Percentiles rank a stretch among this genome's conserved stretches.
Evolutionary conservation across 2,113 vertebrate genomes (phyloP).

Genomic region (Festucalex cinctus): DNA sequence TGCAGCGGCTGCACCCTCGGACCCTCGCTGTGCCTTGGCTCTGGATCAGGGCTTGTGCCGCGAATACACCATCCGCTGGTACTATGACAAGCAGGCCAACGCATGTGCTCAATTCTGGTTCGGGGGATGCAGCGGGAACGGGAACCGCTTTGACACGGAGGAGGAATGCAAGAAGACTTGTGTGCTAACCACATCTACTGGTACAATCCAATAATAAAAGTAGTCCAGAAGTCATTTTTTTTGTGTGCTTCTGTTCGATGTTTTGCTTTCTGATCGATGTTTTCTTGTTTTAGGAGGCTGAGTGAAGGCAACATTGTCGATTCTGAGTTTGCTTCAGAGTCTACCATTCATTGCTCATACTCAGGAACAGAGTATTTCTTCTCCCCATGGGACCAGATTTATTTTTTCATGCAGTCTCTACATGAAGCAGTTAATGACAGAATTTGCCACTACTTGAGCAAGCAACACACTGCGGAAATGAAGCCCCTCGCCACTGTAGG

Average conservation of each 20-base stretch:
- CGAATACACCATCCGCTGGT: constrained; percentile 80
- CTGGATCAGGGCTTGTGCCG: constrained; percentile 80
- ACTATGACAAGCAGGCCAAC: constrained; percentile 81
- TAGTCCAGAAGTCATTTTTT: not conserved
- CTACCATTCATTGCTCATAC: constrained; percentile 11
- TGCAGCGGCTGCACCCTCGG: constrained; percentile 63
- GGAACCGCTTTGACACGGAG: constrained; percentile 81
- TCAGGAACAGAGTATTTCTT: constrained; percentile 48
- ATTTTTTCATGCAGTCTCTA: not conserved
- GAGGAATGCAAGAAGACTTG: constrained; percentile 78
- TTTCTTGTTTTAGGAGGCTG: constrained; percentile 43
- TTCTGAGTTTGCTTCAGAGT: not conserved
- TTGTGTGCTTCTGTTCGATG: constrained; percentile 9
- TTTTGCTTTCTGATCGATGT: constrained; percentile 6
- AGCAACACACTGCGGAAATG: not conserved
- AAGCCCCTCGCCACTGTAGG: not conserved
- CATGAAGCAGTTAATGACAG: constrained; percentile 8
- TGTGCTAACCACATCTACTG: constrained; percentile 52
- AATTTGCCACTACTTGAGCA: not conserved
- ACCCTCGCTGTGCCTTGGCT: constrained; percentile 62
- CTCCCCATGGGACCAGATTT: not conserved
- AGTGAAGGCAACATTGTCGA: constrained; percentile 21
- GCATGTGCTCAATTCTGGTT: constrained; percentile 86
- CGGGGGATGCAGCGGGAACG: constrained; percentile 77
- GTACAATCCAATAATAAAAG: constrained; percentile 9